These are phyloP conservation scores for Osmerus mordax DNA, from an alignment of 2,113 vertebrate genomes.

Conservation along the genomic window DNA sequence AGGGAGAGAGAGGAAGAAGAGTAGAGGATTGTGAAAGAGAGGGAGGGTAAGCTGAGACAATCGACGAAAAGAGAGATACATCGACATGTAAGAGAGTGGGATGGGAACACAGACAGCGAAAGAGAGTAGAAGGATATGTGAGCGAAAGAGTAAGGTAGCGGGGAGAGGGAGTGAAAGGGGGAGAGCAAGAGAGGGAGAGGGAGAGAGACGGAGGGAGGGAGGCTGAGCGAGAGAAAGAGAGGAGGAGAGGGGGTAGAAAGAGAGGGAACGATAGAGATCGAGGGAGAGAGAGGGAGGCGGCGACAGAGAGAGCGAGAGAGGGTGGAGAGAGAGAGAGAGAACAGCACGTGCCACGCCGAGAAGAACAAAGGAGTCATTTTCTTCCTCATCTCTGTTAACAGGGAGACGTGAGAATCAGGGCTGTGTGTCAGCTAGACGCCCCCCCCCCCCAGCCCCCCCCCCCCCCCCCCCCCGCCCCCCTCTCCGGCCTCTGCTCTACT, in stretches of 20 bases:
- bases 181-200: background rate
- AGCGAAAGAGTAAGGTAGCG: too few species aligned
- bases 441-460: background rate
- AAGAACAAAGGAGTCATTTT: constrained; percentile 56
- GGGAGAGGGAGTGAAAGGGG: background rate
- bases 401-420: constrained; percentile 28
- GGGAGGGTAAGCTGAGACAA: too few species aligned
- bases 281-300: constrained; percentile 12
- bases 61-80: too few species aligned
- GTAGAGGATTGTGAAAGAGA: too few species aligned
- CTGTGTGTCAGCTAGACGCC: background rate
- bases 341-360: constrained; percentile 14
- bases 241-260: background rate
- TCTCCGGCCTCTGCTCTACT: constrained; percentile 19
- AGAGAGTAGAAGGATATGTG: too few species aligned
- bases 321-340: constrained; percentile 8
- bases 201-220: background rate
- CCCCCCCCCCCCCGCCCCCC: background rate
- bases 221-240: constrained; percentile 1
- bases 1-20: constrained; percentile 3
- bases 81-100: too few species aligned
- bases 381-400: constrained; percentile 38
- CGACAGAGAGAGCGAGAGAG: background rate
- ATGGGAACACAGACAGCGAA: too few species aligned
- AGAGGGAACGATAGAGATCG: background rate